Conservation (phyloP, 2,797 vertebrate genomes). For the Eidolon dupreanum region DNA sequence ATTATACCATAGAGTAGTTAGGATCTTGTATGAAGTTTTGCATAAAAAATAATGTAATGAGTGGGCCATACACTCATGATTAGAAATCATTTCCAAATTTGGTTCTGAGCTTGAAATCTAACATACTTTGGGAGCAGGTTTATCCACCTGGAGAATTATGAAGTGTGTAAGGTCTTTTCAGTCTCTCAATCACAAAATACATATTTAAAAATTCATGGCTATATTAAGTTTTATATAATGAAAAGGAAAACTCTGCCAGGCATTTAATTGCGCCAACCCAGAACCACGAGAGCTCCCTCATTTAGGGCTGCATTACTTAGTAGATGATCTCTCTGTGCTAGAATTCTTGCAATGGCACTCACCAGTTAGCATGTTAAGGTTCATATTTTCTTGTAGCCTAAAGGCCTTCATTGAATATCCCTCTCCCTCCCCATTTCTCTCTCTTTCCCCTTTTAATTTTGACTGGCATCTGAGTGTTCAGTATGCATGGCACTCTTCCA, state of each 20-base stretch:
- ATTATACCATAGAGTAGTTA: not conserved
- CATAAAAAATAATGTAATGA: not conserved
- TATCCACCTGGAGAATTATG: not conserved
- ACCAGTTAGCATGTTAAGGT: not conserved
- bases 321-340: not conserved
- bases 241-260: not conserved
- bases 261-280: not conserved
- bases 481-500: not conserved
- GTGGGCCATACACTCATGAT: not conserved
- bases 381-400: not conserved
- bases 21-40: not conserved
- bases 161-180: not conserved
- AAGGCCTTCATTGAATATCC: not conserved
- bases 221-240: conserved; percentile 1
- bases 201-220: not conserved
- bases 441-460: not conserved
- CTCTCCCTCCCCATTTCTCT: too few relatives aligned
- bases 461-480: not conserved
- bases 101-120: not conserved
- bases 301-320: not conserved
- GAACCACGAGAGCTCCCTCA: not conserved
- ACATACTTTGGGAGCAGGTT: not conserved
- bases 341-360: not conserved
- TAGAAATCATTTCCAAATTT: conserved; percentile 6
- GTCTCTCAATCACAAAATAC: not conserved